Evolutionary conservation across 1,140 invertebrate genomes (phyloP), one percentile per base, ranked within the genome.

Genomic region (Heliconius hewitsoni): DNA sequence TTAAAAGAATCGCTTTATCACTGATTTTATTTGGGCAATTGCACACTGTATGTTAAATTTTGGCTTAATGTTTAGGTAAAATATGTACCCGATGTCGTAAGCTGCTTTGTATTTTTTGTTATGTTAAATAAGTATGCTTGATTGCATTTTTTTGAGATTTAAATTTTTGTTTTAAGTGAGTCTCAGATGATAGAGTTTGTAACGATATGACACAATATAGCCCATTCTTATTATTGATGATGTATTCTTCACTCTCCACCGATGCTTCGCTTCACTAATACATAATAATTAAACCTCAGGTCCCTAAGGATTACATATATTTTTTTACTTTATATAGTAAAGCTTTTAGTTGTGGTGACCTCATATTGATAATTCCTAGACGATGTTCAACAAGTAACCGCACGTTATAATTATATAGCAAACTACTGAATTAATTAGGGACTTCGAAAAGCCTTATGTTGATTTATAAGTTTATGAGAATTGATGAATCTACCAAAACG

Each of bases 301-400:
- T 6, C 19, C 55, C n/a, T n/a, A 23, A 23, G 8, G 5, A 37
- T 37, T 37, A 57, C 1, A 57, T 57, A 23, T 23, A 2, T 23
- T 57, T 19, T 23, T 57, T 57, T n/a, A n/a, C 6, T 23, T 57
- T 27, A 57, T 8, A 57, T 57, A 57, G 4, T 9, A 57, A 8
- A 55, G 55, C 55, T 57, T 57, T 57, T 57, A 57, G 55, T 57
- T 57, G 19, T 57, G 55, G n/a, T 27, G n/a, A 57, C 55, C 55
- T 57, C 55, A 57, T 57, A 57, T 57, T 57, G 55, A 57, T 57
- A 57, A 57, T 23, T 57, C 55, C 55, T n/a, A n/a, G 55, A 27
- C 55, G 19, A 57, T n/a, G 8, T 57, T 57, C 55, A 57, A 57
- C 55, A 57, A 57, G n/a, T 57, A 8, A 57, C 55, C n/a, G 55